phyloP scores from a whole-genome alignment of 2,113 vertebrate genomes.

The Alouatta palliata region DNA sequence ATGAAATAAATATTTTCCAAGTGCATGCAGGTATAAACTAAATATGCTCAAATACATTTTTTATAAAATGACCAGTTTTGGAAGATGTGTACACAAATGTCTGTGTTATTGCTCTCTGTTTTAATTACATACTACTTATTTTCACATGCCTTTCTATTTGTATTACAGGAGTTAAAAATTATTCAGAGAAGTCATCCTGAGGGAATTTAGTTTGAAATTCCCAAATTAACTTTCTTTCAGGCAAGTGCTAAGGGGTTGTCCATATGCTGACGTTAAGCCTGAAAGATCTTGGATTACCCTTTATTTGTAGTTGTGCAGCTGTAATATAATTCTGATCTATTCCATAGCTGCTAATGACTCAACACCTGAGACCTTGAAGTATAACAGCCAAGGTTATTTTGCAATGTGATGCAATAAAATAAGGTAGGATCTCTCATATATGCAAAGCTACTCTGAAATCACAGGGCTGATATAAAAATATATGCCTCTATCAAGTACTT shows the following conservation, averaged over 20 bases:
- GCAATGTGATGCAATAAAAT: conserved; percentile 68
- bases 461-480: conserved; percentile 74
- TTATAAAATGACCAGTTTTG: conserved; percentile 71
- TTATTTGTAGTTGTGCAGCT: conserved; percentile 76
- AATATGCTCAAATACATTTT: conserved; percentile 72
- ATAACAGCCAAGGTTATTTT: conserved; percentile 84
- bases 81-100: conserved; percentile 70
- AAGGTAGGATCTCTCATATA: conserved; percentile 61
- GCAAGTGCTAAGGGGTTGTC: conserved; percentile 64
- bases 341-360: conserved; percentile 77
- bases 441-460: conserved; percentile 67
- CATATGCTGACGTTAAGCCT: conserved; percentile 84
- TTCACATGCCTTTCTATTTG: conserved; percentile 24
- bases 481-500: conserved; percentile 72
- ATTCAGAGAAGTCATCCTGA: conserved; percentile 69
- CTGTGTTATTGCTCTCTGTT: conserved; percentile 62
- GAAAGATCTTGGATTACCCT: conserved; percentile 82
- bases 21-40: conserved; percentile 74
- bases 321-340: conserved; percentile 72
- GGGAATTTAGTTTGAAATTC: conserved; percentile 72
- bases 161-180: conserved; percentile 72
- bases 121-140: conserved; percentile 58
- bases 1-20: conserved; percentile 64
- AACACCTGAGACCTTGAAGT: conserved; percentile 80
- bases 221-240: conserved; percentile 73